These are phyloP conservation scores for Drosophila arawakana DNA, from an alignment of 1,140 invertebrate genomes.

Conservation along the genomic window DNA sequence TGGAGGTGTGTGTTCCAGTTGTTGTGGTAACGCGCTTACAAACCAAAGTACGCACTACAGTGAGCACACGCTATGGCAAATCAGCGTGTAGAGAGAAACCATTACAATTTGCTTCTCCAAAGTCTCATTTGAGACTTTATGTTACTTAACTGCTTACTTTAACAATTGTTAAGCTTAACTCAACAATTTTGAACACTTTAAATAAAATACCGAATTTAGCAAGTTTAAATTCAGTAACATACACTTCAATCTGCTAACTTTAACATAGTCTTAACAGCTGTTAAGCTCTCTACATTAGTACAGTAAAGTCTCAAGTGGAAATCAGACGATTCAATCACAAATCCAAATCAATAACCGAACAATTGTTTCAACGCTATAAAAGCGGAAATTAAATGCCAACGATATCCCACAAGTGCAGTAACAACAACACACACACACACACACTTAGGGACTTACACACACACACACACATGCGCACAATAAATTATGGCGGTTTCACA, in stretches of 20 bases:
- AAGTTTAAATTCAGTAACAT: too few species aligned
- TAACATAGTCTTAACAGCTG: too few species aligned
- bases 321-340: neutral
- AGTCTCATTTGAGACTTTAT: too few species aligned
- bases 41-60: neutral
- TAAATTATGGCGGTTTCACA: constrained; percentile 52
- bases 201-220: too few species aligned
- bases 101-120: too few species aligned
- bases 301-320: too few species aligned
- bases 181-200: too few species aligned
- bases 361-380: constrained; percentile 67
- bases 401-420: constrained; percentile 69
- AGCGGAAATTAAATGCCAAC: constrained; percentile 65
- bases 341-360: constrained; percentile 44
- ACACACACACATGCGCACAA: constrained; percentile 27
- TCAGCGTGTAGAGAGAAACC: neutral
- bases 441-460: constrained; percentile 1
- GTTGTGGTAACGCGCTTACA: constrained; percentile 3
- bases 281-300: too few species aligned
- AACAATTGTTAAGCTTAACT: too few species aligned
- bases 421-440: constrained; percentile 20
- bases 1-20: constrained; percentile 5
- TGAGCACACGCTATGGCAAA: neutral
- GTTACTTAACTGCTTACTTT: too few species aligned
- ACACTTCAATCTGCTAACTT: neutral